These are phyloP conservation scores for Phalacrocorax pelagicus DNA, from an alignment of 2,113 vertebrate species.

Conservation along the genomic window DNA sequence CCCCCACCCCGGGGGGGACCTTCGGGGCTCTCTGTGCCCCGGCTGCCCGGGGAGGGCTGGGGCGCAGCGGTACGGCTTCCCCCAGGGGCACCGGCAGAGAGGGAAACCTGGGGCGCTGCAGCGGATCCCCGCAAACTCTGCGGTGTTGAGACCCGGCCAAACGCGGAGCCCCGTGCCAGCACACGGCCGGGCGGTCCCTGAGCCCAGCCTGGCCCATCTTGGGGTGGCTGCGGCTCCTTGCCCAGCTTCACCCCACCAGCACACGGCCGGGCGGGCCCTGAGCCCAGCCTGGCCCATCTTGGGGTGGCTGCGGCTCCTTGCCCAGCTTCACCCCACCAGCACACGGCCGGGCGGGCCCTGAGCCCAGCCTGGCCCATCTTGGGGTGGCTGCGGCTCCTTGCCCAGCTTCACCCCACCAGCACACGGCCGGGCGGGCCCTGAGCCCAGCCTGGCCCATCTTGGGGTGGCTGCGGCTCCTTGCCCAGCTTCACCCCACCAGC, in stretches of 20 bases:
- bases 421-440: no score
- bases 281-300: no score
- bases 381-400: background rate
- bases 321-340: no score
- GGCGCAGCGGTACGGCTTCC: background rate
- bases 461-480: no score
- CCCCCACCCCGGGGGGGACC: background rate
- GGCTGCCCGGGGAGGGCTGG: rapidly evolving
- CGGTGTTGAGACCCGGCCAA: rapidly evolving
- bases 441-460: no score
- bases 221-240: background rate
- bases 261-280: no score
- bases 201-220: background rate
- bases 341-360: no score
- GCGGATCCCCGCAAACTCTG: background rate
- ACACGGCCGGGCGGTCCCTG: rapidly evolving
- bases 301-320: no score
- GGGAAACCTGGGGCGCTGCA: background rate
- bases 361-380: no score
- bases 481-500: no score
- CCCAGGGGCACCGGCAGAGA: rapidly evolving
- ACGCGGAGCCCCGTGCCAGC: background rate
- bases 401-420: background rate
- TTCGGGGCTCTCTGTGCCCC: background rate
- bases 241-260: background rate